Conservation (phyloP, 2,888 invertebrate species). For the Rhynchonema sp. region DNA sequence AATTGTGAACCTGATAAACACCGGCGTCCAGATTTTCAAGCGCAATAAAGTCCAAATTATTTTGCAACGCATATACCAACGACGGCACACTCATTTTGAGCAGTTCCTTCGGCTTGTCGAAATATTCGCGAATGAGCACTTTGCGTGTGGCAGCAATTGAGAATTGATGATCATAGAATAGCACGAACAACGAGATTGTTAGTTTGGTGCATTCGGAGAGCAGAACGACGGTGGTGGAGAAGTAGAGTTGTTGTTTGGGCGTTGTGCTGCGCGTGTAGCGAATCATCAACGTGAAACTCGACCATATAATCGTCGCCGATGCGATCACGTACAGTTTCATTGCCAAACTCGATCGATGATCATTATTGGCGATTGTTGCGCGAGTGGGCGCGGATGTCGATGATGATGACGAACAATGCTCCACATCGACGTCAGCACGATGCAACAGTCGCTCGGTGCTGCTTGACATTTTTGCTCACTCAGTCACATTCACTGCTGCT, state of each 20-base stretch:
- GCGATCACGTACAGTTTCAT: background rate
- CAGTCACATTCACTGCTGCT: no score
- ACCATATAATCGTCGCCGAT: background rate
- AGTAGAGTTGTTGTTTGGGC: slow-evolving; percentile 15
- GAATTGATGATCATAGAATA: slow-evolving; percentile 14
- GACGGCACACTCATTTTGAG: slow-evolving; percentile 27
- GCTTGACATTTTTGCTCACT: no score
- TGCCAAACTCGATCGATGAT: no score
- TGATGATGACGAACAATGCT: no score
- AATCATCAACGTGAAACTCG: slow-evolving; percentile 24
- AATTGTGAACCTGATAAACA: slow-evolving; percentile 24
- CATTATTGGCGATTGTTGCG: no score
- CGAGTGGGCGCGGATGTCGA: no score
- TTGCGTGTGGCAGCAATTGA: background rate
- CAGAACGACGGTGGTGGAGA: slow-evolving; percentile 22
- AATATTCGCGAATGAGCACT: slow-evolving; percentile 14
- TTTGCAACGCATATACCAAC: slow-evolving; percentile 26
- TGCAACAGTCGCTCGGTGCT: no score
- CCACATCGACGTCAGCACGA: no score
- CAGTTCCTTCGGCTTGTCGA: slow-evolving; percentile 22
- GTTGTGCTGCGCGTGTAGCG: slow-evolving; percentile 17
- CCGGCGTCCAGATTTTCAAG: slow-evolving; percentile 25
- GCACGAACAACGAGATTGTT: slow-evolving; percentile 15
- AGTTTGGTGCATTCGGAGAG: slow-evolving; percentile 21
- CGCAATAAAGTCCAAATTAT: slow-evolving; percentile 27